These are phyloP conservation scores for Philopedon plagiatum DNA, from an alignment of 2,888 invertebrate species.

Conservation along the genomic window DNA sequence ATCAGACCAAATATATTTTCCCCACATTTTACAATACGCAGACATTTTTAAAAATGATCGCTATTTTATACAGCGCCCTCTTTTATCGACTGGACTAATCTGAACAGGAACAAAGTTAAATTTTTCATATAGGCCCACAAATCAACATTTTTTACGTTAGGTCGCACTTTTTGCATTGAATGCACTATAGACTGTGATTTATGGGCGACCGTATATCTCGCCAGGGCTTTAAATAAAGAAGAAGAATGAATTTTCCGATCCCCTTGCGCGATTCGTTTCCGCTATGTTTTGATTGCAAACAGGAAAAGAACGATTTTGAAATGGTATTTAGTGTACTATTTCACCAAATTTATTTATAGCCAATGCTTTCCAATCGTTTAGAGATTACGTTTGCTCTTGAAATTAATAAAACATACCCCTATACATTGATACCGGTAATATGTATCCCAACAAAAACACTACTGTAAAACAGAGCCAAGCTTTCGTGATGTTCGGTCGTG, in stretches of 20 bases:
- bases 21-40: neutral
- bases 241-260: constrained; percentile 56
- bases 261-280: constrained; percentile 55
- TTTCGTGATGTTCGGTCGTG: too few relatives aligned
- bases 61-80: constrained; percentile 10
- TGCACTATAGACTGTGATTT: constrained; percentile 61
- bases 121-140: constrained; percentile 59
- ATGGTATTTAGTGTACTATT: neutral
- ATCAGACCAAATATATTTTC: neutral
- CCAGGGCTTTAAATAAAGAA: constrained; percentile 57
- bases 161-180: constrained; percentile 58
- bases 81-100: constrained; percentile 24
- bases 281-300: constrained; percentile 44
- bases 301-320: neutral
- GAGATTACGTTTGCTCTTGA: too few relatives aligned
- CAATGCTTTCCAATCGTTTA: neutral
- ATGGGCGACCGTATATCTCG: constrained; percentile 58
- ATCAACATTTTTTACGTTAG: constrained; percentile 57
- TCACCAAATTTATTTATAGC: neutral
- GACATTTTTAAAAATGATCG: neutral
- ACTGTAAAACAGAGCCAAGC: too few relatives aligned
- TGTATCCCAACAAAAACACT: too few relatives aligned
- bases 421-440: too few relatives aligned
- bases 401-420: too few relatives aligned
- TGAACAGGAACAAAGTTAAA: constrained; percentile 50